Percentiles rank a stretch among this genome's conserved stretches.
Conservation (phyloP, 2,797 vertebrate genomes). For the Amazona ochrocephala region DNA sequence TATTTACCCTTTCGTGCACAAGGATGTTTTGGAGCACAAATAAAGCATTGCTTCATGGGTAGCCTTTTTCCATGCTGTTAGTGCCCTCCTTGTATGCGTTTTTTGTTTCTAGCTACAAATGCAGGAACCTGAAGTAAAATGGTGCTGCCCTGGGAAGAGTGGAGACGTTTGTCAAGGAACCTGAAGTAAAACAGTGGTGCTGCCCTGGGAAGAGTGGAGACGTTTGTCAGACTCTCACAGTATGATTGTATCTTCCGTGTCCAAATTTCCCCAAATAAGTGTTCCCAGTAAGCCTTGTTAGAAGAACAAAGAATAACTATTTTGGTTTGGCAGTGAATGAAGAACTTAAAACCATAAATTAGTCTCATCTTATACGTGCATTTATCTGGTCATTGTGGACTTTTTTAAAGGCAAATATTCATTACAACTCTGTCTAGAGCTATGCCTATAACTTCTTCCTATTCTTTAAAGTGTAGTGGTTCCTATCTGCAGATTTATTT, state of each 20-base stretch:
- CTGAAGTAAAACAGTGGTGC: not conserved
- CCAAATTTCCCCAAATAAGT: not conserved
- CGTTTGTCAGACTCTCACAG: not conserved
- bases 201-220: not conserved
- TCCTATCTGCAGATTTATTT: not conserved
- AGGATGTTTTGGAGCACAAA: not conserved
- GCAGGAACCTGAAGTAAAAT: not conserved
- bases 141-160: not conserved
- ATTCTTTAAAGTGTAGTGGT: not conserved
- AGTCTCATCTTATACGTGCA: not conserved
- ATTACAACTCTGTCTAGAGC: not conserved
- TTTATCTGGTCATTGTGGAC: not conserved
- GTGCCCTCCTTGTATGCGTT: not conserved
- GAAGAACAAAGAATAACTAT: not conserved
- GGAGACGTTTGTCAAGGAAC: not conserved
- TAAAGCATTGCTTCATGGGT: not conserved
- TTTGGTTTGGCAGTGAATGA: not conserved
- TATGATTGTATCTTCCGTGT: not conserved
- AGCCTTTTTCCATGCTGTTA: not conserved
- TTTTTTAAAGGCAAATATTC: not conserved
- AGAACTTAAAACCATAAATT: not conserved
- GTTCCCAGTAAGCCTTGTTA: not conserved
- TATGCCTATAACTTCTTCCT: not conserved
- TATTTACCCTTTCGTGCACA: slow-evolving; percentile 5
- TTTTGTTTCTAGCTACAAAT: not conserved